These are phyloP conservation scores for Pimpla rufipes DNA, from an alignment of 2,888 invertebrate species.

Conservation along the genomic window DNA sequence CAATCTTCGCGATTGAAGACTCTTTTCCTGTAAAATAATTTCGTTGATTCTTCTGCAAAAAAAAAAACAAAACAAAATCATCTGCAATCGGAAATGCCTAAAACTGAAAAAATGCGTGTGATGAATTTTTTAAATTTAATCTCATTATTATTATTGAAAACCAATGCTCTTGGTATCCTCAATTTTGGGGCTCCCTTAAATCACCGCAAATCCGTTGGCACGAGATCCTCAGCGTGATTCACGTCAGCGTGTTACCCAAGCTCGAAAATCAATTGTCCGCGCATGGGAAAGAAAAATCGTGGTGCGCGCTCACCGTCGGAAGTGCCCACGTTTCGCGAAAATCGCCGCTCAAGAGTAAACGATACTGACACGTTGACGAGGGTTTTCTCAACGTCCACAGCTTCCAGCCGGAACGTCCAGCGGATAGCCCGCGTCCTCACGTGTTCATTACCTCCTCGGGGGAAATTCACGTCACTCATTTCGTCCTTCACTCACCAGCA, in stretches of 20 bases:
- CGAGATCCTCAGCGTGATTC: conserved; percentile 2
- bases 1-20: no score
- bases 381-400: neutral
- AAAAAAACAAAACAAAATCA: no score
- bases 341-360: conserved; percentile 74
- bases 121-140: no score
- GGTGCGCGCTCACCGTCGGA: neutral
- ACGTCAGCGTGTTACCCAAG: neutral
- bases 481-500: neutral
- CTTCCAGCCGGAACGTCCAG: neutral
- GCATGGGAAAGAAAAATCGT: conserved; percentile 51
- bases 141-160: no score
- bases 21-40: no score
- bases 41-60: no score
- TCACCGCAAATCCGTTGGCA: neutral
- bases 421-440: neutral
- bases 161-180: no score
- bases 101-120: no score
- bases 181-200: no score
- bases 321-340: conserved; percentile 1
- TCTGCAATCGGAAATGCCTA: no score
- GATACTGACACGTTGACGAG: conserved; percentile 74
- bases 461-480: conserved; percentile 25
- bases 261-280: neutral
- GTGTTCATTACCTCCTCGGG: conserved; percentile 27